Evolutionary conservation across 2,113 vertebrate species (phyloP).

Genomic region (Nothocercus nigrocapillus): DNA sequence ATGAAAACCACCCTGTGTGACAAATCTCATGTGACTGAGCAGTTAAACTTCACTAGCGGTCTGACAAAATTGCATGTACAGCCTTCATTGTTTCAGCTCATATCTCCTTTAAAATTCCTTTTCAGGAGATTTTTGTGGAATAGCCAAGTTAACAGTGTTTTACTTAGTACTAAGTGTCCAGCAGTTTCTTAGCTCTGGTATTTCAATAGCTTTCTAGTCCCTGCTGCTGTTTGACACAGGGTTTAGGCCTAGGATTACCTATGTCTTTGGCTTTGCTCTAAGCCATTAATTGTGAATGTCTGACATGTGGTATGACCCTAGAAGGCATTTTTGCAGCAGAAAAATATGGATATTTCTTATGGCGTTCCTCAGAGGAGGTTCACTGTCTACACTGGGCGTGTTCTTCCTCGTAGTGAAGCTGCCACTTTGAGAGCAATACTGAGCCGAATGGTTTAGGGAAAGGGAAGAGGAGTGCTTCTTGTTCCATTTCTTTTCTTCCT

Average conservation of each 20-base stretch:
- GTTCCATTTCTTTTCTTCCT: constrained; percentile 38
- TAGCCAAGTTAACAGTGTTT: not conserved
- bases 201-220: not conserved
- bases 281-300: not conserved
- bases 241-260: not conserved
- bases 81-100: not conserved
- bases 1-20: not conserved
- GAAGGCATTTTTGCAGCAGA: not conserved
- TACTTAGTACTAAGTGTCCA: not conserved
- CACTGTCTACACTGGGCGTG: not conserved
- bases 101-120: not conserved
- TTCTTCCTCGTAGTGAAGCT: not conserved
- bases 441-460: not conserved
- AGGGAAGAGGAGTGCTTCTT: not conserved
- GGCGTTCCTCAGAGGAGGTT: not conserved
- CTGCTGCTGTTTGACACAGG: not conserved
- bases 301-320: not conserved
- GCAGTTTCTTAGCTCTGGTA: not conserved
- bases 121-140: not conserved
- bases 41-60: not conserved
- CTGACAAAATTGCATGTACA: not conserved
- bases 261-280: not conserved
- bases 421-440: not conserved
- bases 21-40: not conserved
- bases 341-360: not conserved